phyloP scores from a whole-genome alignment of 2,797 vertebrate species.

The Poecilia wingei region DNA sequence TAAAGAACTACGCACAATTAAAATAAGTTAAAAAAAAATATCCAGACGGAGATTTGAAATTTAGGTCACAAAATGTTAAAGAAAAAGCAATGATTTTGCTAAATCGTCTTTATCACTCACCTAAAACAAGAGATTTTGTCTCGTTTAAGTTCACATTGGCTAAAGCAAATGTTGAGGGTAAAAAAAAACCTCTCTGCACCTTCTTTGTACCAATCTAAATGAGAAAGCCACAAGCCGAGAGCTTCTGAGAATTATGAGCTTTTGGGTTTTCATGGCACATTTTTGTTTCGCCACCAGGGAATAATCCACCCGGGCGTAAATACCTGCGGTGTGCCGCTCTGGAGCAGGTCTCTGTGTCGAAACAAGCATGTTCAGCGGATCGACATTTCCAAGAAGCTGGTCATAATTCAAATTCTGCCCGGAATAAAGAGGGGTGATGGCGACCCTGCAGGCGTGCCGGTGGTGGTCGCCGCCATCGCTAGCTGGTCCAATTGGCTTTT shows the following conservation, averaged over 20 bases:
- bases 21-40: too few species aligned
- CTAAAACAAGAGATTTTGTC: not conserved
- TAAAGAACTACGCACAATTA: too few species aligned
- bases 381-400: slow-evolving; percentile 7
- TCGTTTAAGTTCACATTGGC: not conserved
- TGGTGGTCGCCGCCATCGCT: not conserved
- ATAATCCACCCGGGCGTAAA: not conserved
- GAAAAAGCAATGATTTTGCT: too few species aligned
- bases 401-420: too few species aligned
- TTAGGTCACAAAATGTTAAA: too few species aligned
- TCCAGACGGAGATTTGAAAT: too few species aligned
- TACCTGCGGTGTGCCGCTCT: not conserved
- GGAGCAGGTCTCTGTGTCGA: not conserved
- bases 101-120: not conserved
- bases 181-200: too few species aligned
- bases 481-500: not conserved
- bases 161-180: not conserved
- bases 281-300: not conserved
- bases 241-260: not conserved
- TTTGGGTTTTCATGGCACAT: not conserved
- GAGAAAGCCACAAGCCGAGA: not conserved
- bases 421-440: not conserved
- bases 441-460: not conserved
- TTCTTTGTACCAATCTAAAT: not conserved
- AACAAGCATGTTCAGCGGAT: slow-evolving; percentile 5